A percentile compares a stretch with the other conserved stretches of the same genome.
Conservation (phyloP, 2,888 invertebrate genomes). For the Prosapia bicincta region DNA sequence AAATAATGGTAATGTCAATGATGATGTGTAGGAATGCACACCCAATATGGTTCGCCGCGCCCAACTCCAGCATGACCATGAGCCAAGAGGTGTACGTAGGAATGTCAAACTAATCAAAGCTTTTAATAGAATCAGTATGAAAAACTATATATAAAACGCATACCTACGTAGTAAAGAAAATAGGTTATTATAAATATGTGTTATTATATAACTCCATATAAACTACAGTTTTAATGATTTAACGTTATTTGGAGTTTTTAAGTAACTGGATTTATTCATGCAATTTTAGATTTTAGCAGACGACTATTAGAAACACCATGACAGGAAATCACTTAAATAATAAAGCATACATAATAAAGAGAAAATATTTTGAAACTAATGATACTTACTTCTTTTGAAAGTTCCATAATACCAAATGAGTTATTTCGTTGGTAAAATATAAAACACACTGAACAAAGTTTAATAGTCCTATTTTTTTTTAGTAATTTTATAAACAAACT, state of each 20-base stretch:
- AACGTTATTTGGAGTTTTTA: not conserved
- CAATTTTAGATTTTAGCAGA: not conserved
- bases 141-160: not conserved
- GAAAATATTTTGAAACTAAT: not conserved
- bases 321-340: not conserved
- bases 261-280: not conserved
- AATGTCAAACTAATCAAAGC: not conserved
- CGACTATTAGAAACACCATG: not conserved
- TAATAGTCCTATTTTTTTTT: not conserved
- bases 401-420: not conserved
- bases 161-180: not conserved
- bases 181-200: not conserved
- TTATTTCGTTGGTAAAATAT: not conserved
- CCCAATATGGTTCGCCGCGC: not conserved
- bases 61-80: not conserved
- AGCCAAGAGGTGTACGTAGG: not conserved
- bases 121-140: not conserved
- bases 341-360: too few relatives aligned
- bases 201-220: not conserved
- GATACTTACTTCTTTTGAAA: not conserved
- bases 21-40: conserved; percentile 2
- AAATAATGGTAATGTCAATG: not conserved
- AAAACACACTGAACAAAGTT: not conserved
- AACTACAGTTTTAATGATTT: not conserved
- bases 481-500: not conserved